Conservation (phyloP, 2,113 vertebrate genomes). For the Lepidothrix coronata region DNA sequence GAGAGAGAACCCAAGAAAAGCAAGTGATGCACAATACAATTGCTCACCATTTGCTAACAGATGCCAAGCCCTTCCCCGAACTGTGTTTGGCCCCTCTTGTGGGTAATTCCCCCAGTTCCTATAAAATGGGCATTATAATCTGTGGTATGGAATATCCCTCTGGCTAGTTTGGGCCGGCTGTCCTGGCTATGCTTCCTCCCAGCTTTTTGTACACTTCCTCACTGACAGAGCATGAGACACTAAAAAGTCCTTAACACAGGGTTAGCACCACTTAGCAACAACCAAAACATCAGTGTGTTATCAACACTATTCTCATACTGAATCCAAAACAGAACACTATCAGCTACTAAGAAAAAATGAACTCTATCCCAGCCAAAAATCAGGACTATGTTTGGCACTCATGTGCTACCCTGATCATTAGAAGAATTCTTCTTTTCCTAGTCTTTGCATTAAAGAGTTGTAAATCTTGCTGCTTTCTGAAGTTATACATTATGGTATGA, state of each 20-base stretch:
- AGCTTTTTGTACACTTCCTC: not conserved
- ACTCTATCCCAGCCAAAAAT: not conserved
- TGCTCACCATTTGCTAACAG: not conserved
- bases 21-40: not conserved
- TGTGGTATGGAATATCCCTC: not conserved
- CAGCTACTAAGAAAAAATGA: not conserved
- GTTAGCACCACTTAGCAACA: too few species aligned
- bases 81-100: rapidly evolving
- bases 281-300: rapidly evolving
- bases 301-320: not conserved
- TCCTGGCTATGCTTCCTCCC: not conserved
- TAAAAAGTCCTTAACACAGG: not conserved
- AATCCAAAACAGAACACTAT: not conserved
- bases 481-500: not conserved
- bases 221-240: not conserved
- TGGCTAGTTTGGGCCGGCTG: not conserved
- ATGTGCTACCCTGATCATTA: not conserved
- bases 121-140: not conserved
- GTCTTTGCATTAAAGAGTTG: not conserved
- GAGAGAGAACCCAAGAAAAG: not conserved
- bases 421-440: not conserved
- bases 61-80: not conserved
- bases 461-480: not conserved
- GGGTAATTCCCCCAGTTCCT: not conserved
- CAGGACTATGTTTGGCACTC: not conserved